phyloP scores from a whole-genome alignment of 2,888 invertebrate genomes.

The Taenaris catops region DNA sequence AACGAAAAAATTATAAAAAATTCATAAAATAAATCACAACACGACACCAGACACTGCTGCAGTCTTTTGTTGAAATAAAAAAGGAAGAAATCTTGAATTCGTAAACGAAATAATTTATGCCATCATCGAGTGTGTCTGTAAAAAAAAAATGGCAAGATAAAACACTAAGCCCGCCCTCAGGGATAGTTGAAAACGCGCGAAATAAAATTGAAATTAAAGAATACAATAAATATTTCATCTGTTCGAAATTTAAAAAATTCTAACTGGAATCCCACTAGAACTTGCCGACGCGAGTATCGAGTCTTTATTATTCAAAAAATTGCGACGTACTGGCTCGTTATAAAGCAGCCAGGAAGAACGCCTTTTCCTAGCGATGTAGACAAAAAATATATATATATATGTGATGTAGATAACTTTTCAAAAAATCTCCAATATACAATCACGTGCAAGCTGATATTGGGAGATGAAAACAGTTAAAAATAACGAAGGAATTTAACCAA shows the following conservation, averaged over 20 bases:
- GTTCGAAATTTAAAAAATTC: conserved; percentile 35
- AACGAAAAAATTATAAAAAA: conserved; percentile 44
- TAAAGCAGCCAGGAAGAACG: conserved; percentile 54
- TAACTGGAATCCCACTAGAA: conserved; percentile 54
- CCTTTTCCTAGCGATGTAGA: conserved; percentile 58
- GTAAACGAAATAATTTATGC: conserved; percentile 42
- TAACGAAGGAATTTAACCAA: too few species aligned
- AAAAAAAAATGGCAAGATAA: conserved; percentile 37
- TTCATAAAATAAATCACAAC: conserved; percentile 60
- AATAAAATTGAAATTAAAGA: conserved; percentile 32
- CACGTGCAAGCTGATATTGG: too few species aligned
- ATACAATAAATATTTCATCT: conserved; percentile 34
- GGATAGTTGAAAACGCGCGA: conserved; percentile 54
- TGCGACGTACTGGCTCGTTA: conserved; percentile 56
- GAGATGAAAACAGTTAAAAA: too few species aligned
- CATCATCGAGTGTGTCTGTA: conserved; percentile 55
- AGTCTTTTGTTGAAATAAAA: conserved; percentile 44
- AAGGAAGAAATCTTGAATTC: conserved; percentile 51
- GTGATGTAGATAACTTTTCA: conserved; percentile 59
- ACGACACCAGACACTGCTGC: conserved; percentile 71
- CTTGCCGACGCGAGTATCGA: conserved; percentile 40
- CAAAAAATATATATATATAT: conserved; percentile 54
- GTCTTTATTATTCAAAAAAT: conserved; percentile 63
- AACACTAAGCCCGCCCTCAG: conserved; percentile 45
- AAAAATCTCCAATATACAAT: conserved; percentile 73